phyloP scores from a whole-genome alignment of 1,140 invertebrate species.

The Hypsibius dujardini region DNA sequence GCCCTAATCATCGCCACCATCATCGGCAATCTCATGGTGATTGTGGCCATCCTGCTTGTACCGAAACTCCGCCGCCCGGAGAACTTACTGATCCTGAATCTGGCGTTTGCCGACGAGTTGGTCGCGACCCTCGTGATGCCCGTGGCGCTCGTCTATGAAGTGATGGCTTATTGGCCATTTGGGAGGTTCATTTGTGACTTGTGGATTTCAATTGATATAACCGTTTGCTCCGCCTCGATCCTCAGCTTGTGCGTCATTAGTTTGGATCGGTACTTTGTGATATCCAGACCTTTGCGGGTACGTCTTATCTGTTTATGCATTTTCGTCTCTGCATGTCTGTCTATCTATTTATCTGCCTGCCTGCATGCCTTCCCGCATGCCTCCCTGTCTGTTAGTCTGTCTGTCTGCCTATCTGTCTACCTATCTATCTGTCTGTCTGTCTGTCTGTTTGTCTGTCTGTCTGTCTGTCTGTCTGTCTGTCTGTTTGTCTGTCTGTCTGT shows the following conservation, averaged over 20 bases:
- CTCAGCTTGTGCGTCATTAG: conserved; percentile 75
- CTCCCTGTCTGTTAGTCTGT: too few species aligned
- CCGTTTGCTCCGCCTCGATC: conserved; percentile 59
- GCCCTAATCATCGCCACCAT: conserved; percentile 31
- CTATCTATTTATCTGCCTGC: too few species aligned
- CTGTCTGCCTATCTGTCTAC: too few species aligned
- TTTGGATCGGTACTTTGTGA: conserved; percentile 50
- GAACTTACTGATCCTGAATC: conserved; percentile 82
- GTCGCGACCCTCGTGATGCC: conserved; percentile 76
- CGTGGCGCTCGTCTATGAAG: background rate
- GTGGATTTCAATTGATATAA: conserved; percentile 34
- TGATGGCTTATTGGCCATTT: conserved; percentile 47
- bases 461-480: too few species aligned
- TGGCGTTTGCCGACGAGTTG: conserved; percentile 72
- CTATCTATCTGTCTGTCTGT: too few species aligned
- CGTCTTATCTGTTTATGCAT: too few species aligned
- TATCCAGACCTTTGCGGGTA: background rate
- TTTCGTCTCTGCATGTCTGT: too few species aligned
- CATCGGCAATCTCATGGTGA: conserved; percentile 66
- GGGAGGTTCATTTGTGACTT: conserved; percentile 60
- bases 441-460: too few species aligned
- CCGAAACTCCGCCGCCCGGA: conserved; percentile 74
- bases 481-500: too few species aligned
- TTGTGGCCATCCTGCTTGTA: conserved; percentile 68
- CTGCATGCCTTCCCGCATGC: too few species aligned